A percentile compares a stretch with the other conserved stretches of the same genome.
These are phyloP conservation scores for Nesogale talazaci DNA, from an alignment of 2,113 vertebrate species.

Conservation along the genomic window DNA sequence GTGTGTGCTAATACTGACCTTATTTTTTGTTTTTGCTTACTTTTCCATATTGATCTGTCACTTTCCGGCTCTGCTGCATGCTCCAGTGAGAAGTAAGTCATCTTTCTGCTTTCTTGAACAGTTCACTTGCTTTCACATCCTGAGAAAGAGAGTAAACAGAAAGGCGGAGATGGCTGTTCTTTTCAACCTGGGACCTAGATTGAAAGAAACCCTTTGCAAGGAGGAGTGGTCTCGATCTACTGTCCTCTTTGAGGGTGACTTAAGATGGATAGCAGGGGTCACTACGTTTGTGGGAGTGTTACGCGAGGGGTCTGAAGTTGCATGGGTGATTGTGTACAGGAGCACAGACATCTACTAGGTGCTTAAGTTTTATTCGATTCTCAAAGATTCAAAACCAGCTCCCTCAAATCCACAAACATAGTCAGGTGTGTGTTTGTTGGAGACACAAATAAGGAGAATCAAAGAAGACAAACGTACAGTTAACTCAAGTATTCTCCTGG, in stretches of 20 bases:
- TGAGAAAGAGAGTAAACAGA: background rate
- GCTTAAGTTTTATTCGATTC: background rate
- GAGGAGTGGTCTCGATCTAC: background rate
- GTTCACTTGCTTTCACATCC: too few relatives aligned
- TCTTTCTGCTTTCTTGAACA: background rate
- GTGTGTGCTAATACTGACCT: fast-evolving
- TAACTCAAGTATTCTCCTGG: background rate
- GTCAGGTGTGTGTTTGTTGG: background rate
- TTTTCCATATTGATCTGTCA: background rate
- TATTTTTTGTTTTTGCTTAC: background rate
- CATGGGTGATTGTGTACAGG: background rate
- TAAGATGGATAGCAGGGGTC: background rate
- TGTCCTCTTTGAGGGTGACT: background rate
- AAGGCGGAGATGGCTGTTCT: background rate
- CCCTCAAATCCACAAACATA: background rate
- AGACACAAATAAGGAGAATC: too few relatives aligned
- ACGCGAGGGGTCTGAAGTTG: fast-evolving
- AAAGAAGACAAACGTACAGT: too few relatives aligned
- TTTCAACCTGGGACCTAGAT: background rate
- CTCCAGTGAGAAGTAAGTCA: conserved; percentile 67
- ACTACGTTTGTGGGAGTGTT: fast-evolving
- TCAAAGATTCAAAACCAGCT: background rate
- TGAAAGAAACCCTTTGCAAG: background rate
- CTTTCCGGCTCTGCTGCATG: background rate
- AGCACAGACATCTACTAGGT: fast-evolving